Percentiles rank a stretch among this genome's conserved stretches.
Evolutionary conservation across 1,140 invertebrate species (phyloP).

Genomic region (Phymastichus coffea): DNA sequence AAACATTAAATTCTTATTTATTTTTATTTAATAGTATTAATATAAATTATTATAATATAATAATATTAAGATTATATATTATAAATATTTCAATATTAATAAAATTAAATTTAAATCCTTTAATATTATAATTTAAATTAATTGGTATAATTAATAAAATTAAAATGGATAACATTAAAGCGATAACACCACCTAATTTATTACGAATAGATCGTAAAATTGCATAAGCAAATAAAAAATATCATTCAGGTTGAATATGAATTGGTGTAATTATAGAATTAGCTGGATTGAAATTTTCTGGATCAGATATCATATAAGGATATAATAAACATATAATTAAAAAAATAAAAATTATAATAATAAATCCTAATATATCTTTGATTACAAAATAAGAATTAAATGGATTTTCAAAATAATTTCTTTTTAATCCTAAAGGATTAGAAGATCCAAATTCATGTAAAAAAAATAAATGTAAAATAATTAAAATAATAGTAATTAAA

Average conservation of each 20-base stretch:
- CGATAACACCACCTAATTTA: conserved; percentile 69
- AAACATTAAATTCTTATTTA: too few species aligned
- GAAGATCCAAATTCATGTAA: conserved; percentile 63
- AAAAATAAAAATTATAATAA: conserved; percentile 54
- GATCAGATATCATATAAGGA: conserved; percentile 61
- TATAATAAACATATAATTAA: conserved; percentile 49
- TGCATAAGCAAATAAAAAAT: conserved; percentile 72
- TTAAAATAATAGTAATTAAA: conserved; percentile 63
- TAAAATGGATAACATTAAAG: conserved; percentile 60
- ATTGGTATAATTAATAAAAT: conserved; percentile 51
- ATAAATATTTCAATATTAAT: too few species aligned
- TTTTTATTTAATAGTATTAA: too few species aligned
- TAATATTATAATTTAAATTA: conserved; percentile 56
- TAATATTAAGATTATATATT: too few species aligned
- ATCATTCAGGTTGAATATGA: conserved; percentile 73
- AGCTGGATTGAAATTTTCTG: conserved; percentile 65
- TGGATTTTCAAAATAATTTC: conserved; percentile 63
- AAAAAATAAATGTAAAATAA: conserved; percentile 63
- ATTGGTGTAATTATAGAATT: conserved; percentile 62
- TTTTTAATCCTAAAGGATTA: conserved; percentile 63
- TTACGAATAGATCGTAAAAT: conserved; percentile 70
- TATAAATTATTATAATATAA: too few species aligned
- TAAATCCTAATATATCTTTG: conserved; percentile 60
- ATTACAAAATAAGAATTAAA: conserved; percentile 58
- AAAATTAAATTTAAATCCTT: conserved; percentile 18